Evolutionary conservation across 2,888 invertebrate genomes (phyloP).

Genomic region (Creontiades dilutus): DNA sequence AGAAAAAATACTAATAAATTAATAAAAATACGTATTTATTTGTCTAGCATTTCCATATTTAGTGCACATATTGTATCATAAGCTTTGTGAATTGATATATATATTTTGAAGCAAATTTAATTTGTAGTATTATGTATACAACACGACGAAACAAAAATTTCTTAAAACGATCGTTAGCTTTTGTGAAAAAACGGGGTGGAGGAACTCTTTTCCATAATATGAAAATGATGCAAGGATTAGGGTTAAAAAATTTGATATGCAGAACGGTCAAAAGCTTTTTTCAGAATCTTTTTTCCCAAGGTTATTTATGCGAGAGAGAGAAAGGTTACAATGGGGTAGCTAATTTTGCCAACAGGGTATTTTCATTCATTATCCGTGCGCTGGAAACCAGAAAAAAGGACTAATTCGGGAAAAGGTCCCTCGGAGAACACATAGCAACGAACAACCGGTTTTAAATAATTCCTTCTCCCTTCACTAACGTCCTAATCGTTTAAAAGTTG

Average conservation of each 20-base stretch:
- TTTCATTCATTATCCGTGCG: constrained; percentile 22
- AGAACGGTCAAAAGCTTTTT: neutral
- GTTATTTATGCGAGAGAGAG: constrained; percentile 2
- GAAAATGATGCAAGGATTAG: constrained; percentile 23
- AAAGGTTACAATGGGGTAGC: neutral
- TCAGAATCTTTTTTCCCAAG: neutral
- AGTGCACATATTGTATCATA: too few species aligned
- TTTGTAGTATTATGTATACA: neutral
- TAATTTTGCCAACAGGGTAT: constrained; percentile 26
- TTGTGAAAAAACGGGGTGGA: neutral
- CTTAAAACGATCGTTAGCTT: neutral
- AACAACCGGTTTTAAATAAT: neutral
- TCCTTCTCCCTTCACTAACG: neutral
- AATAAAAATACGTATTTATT: too few species aligned
- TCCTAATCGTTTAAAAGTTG: neutral
- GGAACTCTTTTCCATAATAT: neutral
- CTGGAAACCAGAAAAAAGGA: constrained; percentile 22
- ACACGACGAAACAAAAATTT: neutral
- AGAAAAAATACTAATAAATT: too few species aligned
- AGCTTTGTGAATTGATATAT: too few species aligned
- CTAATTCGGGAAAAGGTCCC: neutral
- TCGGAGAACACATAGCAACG: neutral
- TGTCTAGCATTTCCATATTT: too few species aligned
- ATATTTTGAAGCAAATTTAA: too few species aligned
- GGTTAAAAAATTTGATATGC: constrained; percentile 6